These are phyloP conservation scores for Potamilus streckersoni DNA, from an alignment of 1,140 invertebrate species.

Conservation along the genomic window DNA sequence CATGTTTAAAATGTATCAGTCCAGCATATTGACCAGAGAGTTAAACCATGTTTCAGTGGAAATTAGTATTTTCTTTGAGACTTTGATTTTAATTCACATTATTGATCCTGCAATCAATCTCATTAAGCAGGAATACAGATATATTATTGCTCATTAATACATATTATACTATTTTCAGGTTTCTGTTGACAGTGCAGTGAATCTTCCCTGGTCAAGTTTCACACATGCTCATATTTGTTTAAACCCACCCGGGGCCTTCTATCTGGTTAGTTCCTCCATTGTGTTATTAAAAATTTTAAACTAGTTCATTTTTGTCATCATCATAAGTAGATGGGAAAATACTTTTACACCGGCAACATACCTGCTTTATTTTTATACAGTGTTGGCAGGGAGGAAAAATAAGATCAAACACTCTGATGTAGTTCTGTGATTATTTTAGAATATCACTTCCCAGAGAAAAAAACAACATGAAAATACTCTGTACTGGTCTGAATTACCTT, in stretches of 20 bases:
- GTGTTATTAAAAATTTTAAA: background rate
- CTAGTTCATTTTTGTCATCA: background rate
- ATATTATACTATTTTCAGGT: conserved; percentile 41
- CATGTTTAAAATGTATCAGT: no score
- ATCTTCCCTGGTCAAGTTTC: conserved; percentile 63
- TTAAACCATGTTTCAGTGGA: no score
- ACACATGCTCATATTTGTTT: conserved; percentile 61
- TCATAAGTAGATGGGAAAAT: background rate
- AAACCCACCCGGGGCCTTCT: conserved; percentile 64
- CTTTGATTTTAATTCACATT: no score
- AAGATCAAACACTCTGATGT: no score
- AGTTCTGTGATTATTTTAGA: no score
- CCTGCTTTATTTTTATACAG: background rate
- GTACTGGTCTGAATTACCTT: no score
- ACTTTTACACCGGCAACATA: background rate
- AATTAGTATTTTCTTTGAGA: no score
- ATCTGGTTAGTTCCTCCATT: conserved; percentile 49
- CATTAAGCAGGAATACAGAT: background rate
- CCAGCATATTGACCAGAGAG: no score
- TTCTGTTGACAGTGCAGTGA: conserved; percentile 60
- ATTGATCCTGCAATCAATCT: background rate
- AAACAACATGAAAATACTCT: no score
- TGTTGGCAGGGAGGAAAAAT: background rate
- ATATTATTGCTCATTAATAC: background rate
- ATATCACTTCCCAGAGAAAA: no score